These are phyloP conservation scores for Bombyx mandarina DNA, from an alignment of 1,140 invertebrate genomes.

Conservation along the genomic window DNA sequence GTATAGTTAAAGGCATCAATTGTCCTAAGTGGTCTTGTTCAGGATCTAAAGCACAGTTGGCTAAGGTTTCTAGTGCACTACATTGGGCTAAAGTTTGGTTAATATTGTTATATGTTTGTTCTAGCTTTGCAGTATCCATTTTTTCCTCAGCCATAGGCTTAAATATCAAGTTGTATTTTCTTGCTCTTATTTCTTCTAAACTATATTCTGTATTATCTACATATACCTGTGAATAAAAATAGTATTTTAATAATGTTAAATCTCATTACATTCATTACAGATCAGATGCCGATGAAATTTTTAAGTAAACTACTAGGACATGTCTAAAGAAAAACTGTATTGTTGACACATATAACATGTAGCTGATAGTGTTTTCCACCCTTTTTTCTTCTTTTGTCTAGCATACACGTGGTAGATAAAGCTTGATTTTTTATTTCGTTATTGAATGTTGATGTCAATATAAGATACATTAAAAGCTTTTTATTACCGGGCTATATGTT, in stretches of 20 bases:
- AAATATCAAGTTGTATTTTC: constrained; percentile 52
- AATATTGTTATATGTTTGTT: constrained; percentile 39
- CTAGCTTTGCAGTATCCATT: constrained; percentile 24
- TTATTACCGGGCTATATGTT: too few relatives aligned
- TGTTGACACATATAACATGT: too few relatives aligned
- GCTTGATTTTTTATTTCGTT: too few relatives aligned
- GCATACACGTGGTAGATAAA: too few relatives aligned
- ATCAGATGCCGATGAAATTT: too few relatives aligned
- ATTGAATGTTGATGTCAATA: too few relatives aligned
- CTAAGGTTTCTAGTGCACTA: constrained; percentile 62
- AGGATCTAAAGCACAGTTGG: constrained; percentile 58
- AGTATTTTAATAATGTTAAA: constrained; percentile 1
- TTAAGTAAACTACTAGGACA: background rate
- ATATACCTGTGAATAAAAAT: constrained; percentile 68
- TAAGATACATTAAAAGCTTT: too few relatives aligned
- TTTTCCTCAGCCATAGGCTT: constrained; percentile 36
- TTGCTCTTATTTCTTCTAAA: constrained; percentile 77
- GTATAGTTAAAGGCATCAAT: constrained; percentile 54
- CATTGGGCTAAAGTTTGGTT: constrained; percentile 56
- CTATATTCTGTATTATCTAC: constrained; percentile 74
- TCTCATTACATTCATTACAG: background rate
- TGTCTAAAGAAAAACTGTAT: too few relatives aligned
- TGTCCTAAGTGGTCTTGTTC: constrained; percentile 62
- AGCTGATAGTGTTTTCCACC: too few relatives aligned
- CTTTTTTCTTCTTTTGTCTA: too few relatives aligned